Base-by-base conservation (phyloP, 2,888 invertebrate genomes). In the Andrena bicolor region DNA sequence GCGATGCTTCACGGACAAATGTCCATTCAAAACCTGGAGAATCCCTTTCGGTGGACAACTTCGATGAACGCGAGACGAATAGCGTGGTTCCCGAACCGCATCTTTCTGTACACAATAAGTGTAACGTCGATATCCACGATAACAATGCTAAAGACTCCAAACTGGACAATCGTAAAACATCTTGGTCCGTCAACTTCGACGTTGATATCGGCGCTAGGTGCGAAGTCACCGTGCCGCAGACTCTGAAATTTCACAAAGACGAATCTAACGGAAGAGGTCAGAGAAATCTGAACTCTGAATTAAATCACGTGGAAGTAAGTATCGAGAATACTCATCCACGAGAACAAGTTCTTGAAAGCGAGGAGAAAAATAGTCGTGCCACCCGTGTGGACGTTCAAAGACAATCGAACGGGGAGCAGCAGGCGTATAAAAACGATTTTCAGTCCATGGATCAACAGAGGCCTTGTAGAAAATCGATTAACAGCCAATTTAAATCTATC, bases 381-480 rank as follows among this genome's bases (percentile, higher is more conserved):
- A 23, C 10, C 51, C 48, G 41, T 35, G 26, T 20, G 6, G 85
- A 81, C 0, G 65, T 32, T 68, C 76, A 69, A 63, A 16, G 4
- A 10, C 49, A 73, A 23, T 61, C 60, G 7, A 61, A 3, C 6
- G 53, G 71, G 8, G 49, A 71, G 8, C 63, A 68, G 8, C 63
- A 66, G 13, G 4, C 23, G 2, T 23, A 60, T 66, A 61, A 41
- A 28, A 51, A 10, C 30, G 60, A 66, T 7, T 7, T 53, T 53
- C 73, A 51, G 20, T 41, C 13, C 35, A 1, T 28, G 20, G 65
- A 69, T 26, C 53, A 72, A 35, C 28, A 74, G 28, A 65, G 32
- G 10, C 26, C 28, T 48, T 16, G 28, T 35, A 79, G 30, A 53
- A 79, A 35, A 51, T 26, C 48, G 20, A 61, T 30, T 13, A 77